A percentile compares a stretch with the other conserved stretches of the same genome.
phyloP scores from a whole-genome alignment of 2,888 invertebrate genomes.

The Plusia festucae region DNA sequence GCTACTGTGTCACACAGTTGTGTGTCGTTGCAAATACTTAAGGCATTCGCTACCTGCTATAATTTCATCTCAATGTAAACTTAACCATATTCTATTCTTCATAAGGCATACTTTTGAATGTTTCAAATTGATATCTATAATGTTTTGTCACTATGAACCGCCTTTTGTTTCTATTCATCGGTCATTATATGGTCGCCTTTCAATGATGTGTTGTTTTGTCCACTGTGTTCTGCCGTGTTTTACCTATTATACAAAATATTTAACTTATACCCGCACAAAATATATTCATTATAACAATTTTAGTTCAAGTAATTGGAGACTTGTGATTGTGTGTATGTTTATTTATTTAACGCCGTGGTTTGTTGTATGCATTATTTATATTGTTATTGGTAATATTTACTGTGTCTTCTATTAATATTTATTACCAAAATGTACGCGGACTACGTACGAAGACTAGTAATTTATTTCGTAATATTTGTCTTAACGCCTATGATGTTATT shows the following conservation, averaged over 20 bases:
- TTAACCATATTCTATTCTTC: background rate
- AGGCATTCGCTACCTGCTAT: background rate
- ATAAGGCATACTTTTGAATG: constrained; percentile 4
- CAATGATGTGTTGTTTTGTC: background rate
- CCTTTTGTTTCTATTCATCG: background rate
- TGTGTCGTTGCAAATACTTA: constrained; percentile 2
- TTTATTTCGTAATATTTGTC: constrained; percentile 1
- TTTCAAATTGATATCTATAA: background rate
- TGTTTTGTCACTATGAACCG: background rate
- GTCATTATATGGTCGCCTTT: background rate
- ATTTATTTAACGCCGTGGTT: background rate
- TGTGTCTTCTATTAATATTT: background rate
- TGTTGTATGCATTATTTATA: constrained; percentile 5
- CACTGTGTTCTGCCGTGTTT: background rate
- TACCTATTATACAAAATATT: background rate
- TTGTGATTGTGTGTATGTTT: background rate
- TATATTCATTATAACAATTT: background rate
- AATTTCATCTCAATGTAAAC: background rate
- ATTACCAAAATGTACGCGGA: constrained; percentile 5
- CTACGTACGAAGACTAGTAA: too few species aligned
- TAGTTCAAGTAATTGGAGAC: background rate
- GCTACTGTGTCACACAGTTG: background rate
- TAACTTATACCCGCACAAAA: background rate
- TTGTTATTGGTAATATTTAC: background rate
- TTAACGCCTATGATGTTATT: constrained; percentile 4